Base-by-base conservation (phyloP, 2,113 vertebrate genomes). In the Myxocyprinus asiaticus region DNA sequence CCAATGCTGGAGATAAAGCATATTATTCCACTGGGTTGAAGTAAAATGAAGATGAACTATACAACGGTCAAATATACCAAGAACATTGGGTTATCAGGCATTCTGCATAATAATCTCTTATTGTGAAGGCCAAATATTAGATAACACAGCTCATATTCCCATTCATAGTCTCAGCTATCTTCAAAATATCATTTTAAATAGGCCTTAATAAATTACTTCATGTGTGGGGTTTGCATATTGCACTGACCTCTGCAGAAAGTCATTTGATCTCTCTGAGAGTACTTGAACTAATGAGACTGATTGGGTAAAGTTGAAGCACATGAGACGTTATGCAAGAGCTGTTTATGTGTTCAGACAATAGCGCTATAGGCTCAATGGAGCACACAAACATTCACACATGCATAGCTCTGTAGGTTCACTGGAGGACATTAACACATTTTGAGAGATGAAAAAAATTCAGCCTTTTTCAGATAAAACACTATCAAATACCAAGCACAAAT, bases 211-310 rank as follows among this genome's bases (percentile, higher is more conserved):
- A 3, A 48, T 43, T 15, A 17, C 55, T 7, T 33, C 9, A 63
- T 12, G 45, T 7, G 15, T 15, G 33, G 4, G 58, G 22, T 14
- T 42, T 55, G 59, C 63, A 64, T 22, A 71, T 70, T 45, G 15
- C 47, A 55, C 2, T 45, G 77, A 71, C 67, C 67, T 79, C 51
- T 65, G 68, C 7, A 73, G 55, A n/a, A 73, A 56, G 68, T 42
- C 11, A 10, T 67, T 73, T 73, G 51, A 80, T 80, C 61, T 64
- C 6, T 5, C 9, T 67, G 62, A 67, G 69, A 73, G 69, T 67
- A 56, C 48, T 74, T 73, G 62, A 63, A 45, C 51, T 56, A 47
- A 58, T 64, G 33, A 72, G 70, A 8, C 62, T 47, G 51, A 48
- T 59, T 50, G 44, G 70, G 50, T 47, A 53, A 5, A 7, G 64